Evolutionary conservation across 30 jellyfish, hydroid and myxozoan species (phyloP), one percentile per base, ranked within the genome.

Genomic region (Aurelia aurita): DNA sequence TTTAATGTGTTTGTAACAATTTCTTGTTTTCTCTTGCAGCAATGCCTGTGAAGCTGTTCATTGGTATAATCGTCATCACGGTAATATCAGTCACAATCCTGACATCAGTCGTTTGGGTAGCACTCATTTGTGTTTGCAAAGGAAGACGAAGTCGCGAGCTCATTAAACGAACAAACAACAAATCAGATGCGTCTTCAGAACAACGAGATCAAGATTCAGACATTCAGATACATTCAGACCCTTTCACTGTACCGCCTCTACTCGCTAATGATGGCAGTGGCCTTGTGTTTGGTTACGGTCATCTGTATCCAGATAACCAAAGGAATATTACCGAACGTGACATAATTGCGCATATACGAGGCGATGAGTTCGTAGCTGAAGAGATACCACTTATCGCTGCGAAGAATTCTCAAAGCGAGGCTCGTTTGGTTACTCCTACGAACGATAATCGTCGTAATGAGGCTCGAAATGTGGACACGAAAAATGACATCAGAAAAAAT

Each of bases 81-180:
- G 96, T 87, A 20, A 91, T 93, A 25, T 74, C 96, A n/a, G 97
- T 80, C 49, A 69, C 88, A 31, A 62, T 84, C 8, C 59, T 93
- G 29, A 91, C 98, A 26, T 91, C 98, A 26, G 76, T 85, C 32
- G 94, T 84, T 16, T 91, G 98, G 98, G 93, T 91, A 19, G 26
- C 73, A 3, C 84, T 93, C 28, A 80, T 87, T 1, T 92, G 97
- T 64, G 25, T 66, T 55, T 93, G 98, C 88, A 88, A 88, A 34
- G 89, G 91, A 51, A 84, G 82, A 43, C 75, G 93, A 58, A 74
- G 58, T 20, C 91, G 97, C 20, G 77, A 58, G 0, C 70, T 58
- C 26, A 60, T 78, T 7, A 85, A 85, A 61, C 82, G 64, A 27
- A 60, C 60, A 20, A 35, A 35, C 57, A 35, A 58, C 22, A 18